A percentile compares a stretch with the other conserved stretches of the same genome.
phyloP scores from a whole-genome alignment of 2,797 vertebrate genomes.

The Myotis vivesi region DNA sequence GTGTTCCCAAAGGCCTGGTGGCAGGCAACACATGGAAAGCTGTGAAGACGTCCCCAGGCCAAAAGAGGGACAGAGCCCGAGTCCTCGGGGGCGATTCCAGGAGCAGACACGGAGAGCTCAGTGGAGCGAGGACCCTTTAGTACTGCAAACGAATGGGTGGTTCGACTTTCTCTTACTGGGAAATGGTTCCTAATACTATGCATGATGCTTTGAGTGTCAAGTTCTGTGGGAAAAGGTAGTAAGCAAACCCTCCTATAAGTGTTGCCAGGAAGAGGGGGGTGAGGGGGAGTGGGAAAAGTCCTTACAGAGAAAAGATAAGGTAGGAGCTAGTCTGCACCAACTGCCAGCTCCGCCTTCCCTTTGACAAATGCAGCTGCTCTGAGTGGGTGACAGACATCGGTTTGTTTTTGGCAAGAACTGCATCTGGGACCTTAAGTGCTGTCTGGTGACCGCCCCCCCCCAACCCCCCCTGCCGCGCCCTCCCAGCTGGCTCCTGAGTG shows the following conservation, averaged over 20 bases:
- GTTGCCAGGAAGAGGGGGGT: not conserved
- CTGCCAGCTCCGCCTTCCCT: not conserved
- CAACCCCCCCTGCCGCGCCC: not conserved
- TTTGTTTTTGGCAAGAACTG: not conserved
- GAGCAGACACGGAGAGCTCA: not conserved
- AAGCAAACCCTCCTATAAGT: not conserved
- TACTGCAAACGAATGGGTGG: not conserved
- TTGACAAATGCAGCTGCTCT: not conserved
- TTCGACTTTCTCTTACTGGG: not conserved
- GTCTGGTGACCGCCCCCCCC: not conserved
- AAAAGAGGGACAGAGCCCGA: not conserved
- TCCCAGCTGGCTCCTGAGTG: not conserved
- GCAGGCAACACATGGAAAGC: slow-evolving; percentile 9
- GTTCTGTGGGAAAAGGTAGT: not conserved
- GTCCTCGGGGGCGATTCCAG: not conserved
- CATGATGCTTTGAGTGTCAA: not conserved
- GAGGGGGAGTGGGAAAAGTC: not conserved
- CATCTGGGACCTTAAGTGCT: slow-evolving; percentile 8
- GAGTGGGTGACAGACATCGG: not conserved
- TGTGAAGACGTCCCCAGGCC: not conserved
- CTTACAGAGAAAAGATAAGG: not conserved
- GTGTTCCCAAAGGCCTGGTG: not conserved
- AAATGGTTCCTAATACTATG: not conserved
- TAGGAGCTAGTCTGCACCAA: not conserved
- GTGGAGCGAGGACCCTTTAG: not conserved